Percentiles rank a stretch among this genome's conserved stretches.
These are phyloP conservation scores for Rhinopomastus cyanomelas DNA, from an alignment of 2,113 vertebrate species.

Conservation along the genomic window DNA sequence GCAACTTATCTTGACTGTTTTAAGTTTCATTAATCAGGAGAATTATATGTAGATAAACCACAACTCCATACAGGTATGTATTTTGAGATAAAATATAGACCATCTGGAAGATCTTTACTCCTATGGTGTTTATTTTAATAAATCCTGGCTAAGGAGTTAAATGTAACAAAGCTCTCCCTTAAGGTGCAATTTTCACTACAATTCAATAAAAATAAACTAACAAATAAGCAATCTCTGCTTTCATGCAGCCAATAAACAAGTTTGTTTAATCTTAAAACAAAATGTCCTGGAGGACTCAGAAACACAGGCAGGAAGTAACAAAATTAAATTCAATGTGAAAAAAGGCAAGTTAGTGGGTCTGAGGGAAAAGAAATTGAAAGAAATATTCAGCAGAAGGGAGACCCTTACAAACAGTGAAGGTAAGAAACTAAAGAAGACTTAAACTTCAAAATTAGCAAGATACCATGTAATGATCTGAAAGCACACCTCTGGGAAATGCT, in stretches of 20 bases:
- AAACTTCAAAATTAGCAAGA: background rate
- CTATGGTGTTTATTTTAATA: slow-evolving; percentile 57
- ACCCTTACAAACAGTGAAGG: background rate
- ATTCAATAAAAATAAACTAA: slow-evolving; percentile 64
- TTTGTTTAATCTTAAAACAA: slow-evolving; percentile 50
- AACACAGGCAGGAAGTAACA: slow-evolving; percentile 51
- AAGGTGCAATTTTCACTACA: slow-evolving; percentile 47
- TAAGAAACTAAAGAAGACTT: background rate
- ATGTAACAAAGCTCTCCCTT: slow-evolving; percentile 41
- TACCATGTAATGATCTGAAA: no score
- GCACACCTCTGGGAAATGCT: no score
- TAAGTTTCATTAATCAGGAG: background rate
- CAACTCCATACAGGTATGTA: background rate
- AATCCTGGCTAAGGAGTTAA: slow-evolving; percentile 57
- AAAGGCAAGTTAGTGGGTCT: slow-evolving; percentile 8
- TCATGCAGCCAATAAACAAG: slow-evolving; percentile 15
- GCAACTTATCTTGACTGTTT: background rate
- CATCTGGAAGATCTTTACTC: slow-evolving; percentile 41
- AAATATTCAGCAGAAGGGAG: background rate
- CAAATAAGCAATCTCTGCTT: slow-evolving; percentile 11
- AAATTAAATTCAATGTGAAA: slow-evolving; percentile 27
- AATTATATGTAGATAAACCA: background rate
- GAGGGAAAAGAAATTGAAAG: slow-evolving; percentile 55
- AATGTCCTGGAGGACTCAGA: slow-evolving; percentile 40
- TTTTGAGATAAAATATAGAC: background rate